Conservation (phyloP, 2,888 invertebrate species). For the Scaptomyza tumidula region DNA sequence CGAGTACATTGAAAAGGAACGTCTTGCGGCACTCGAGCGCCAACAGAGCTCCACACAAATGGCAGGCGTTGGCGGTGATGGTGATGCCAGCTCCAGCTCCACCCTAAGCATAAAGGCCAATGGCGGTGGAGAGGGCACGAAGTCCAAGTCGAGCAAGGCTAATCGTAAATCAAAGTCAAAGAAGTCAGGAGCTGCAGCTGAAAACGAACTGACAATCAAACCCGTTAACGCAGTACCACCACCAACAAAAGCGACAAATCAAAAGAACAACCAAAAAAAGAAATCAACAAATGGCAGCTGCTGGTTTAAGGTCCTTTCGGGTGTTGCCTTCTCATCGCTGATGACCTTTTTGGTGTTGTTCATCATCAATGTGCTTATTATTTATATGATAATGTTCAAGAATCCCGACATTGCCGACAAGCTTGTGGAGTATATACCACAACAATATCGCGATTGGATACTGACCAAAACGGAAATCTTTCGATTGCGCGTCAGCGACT, state of each 20-base stretch:
- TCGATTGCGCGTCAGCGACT: conserved; percentile 82
- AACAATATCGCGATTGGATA: conserved; percentile 83
- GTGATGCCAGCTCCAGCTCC: conserved; percentile 24
- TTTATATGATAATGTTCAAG: conserved; percentile 83
- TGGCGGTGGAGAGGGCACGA: conserved; percentile 36
- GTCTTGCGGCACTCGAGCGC: conserved; percentile 49
- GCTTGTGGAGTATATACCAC: conserved; percentile 81
- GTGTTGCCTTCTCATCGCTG: conserved; percentile 80
- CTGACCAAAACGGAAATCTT: conserved; percentile 82
- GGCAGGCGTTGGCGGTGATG: conserved; percentile 47
- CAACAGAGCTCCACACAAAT: conserved; percentile 40
- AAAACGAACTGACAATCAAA: conserved; percentile 66
- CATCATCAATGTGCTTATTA: conserved; percentile 78
- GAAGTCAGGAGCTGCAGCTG: conserved; percentile 40
- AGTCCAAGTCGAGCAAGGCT: conserved; percentile 62
- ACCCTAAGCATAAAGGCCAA: conserved; percentile 39
- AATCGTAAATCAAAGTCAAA: conserved; percentile 73
- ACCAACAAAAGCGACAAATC: conserved; percentile 40
- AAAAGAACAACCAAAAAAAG: conserved; percentile 67
- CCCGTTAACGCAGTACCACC: conserved; percentile 28
- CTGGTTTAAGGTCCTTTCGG: conserved; percentile 40
- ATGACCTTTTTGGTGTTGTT: conserved; percentile 81
- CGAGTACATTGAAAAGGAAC: conserved; percentile 60
- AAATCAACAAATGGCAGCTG: conserved; percentile 38
- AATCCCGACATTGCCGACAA: conserved; percentile 83